phyloP scores from a whole-genome alignment of 1,140 invertebrate genomes.

The Littorina saxatilis region DNA sequence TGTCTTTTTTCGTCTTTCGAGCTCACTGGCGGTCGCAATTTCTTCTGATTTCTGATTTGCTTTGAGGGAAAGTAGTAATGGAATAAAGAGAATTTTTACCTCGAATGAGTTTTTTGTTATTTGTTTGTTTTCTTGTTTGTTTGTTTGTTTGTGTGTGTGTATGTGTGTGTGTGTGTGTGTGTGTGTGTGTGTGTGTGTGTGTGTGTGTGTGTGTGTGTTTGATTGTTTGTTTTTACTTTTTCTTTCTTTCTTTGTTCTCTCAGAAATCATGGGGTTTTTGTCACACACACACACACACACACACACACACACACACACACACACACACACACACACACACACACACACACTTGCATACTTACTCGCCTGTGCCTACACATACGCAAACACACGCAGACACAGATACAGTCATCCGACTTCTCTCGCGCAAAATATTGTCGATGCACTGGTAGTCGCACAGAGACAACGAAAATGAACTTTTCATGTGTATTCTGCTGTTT shows the following conservation, averaged over 20 bases:
- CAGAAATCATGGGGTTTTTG: too few relatives aligned
- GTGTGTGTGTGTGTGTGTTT: neutral
- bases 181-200: conserved; percentile 35
- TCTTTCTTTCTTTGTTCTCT: neutral
- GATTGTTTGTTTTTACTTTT: neutral
- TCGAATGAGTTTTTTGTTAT: too few relatives aligned
- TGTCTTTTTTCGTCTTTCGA: too few relatives aligned
- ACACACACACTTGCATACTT: conserved; percentile 4
- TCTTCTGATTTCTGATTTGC: too few relatives aligned
- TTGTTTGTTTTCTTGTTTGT: too few relatives aligned
- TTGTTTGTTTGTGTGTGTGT: neutral
- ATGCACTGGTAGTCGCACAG: too few relatives aligned
- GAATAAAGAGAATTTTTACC: too few relatives aligned
- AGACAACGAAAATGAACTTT: too few relatives aligned
- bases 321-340: conserved; percentile 1
- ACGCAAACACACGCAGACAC: conserved; percentile 2
- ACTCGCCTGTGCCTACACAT: neutral
- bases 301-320: conserved; percentile 10
- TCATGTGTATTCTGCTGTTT: too few relatives aligned
- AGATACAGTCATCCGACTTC: neutral
- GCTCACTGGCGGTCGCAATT: too few relatives aligned
- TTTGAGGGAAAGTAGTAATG: too few relatives aligned
- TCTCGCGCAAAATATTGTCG: too few relatives aligned
- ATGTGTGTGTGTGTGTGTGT: conserved; percentile 17
- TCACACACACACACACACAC: neutral